Evolutionary conservation across 2,113 vertebrate species (phyloP), one percentile per base, ranked within the genome.

Genomic region (Prolemur simus): DNA sequence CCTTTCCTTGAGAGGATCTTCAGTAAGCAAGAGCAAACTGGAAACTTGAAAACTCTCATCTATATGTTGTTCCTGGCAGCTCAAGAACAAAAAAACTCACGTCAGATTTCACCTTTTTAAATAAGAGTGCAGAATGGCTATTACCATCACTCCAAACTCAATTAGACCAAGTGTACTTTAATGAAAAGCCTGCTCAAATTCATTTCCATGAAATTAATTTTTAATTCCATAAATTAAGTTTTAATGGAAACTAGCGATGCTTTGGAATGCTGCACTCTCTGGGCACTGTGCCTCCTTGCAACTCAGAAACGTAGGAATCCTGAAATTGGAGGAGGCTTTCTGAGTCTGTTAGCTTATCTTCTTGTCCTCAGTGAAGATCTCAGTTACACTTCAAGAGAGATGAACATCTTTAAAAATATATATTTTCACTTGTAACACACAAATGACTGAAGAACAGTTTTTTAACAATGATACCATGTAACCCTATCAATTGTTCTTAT

Each of bases 171-270:
- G 68, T 95, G 64, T 25, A 23, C 63, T 42, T 42, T 95, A 93
- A 91, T 96, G 94, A 97, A 92, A 93, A 95, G 94, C 80, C 88
- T 83, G 60, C 76, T 94, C 60, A 86, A 87, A 73, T 68, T 90
- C n/a, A 94, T 95, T 96, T 96, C 49, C 95, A 84, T 93, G 82
- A 94, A 97, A 94, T 97, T 97, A 97, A 96, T 96, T 96, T 96
- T 96, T 96, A 97, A 97, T 97, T 95, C 23, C n/a, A 93, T 76
- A 89, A 91, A 94, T 89, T 73, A 95, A 45, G 11, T 80, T 97
- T 96, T 95, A 94, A 96, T 96, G 91, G 91, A 88, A 95, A 89
- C 34, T 83, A 95, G 89, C 0, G 1, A 89, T 87, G 71, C 56
- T 80, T 66, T 56, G 82, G 92, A 92, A 95, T 37, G 49, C 32